These are phyloP conservation scores for Delphinapterus leucas DNA, from an alignment of 2,113 vertebrate species.

Conservation along the genomic window DNA sequence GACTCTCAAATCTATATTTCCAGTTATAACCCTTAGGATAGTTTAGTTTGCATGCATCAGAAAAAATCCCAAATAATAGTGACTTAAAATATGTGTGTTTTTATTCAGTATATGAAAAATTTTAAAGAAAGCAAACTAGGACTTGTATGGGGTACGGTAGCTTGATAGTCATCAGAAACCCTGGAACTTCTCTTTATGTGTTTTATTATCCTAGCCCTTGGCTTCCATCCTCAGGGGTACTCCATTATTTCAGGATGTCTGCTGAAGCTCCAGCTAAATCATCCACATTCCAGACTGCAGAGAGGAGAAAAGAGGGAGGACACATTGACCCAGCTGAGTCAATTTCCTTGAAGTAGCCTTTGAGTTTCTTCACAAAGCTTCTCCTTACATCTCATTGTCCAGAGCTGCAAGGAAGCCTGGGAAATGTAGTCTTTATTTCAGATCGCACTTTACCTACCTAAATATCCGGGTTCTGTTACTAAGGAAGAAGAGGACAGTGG, in stretches of 20 bases:
- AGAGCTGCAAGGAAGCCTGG: not conserved
- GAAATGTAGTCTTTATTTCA: not conserved
- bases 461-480: not conserved
- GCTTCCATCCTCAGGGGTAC: not conserved
- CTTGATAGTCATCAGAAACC: not conserved
- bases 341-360: not conserved
- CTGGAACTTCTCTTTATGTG: not conserved
- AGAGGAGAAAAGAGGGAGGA: not conserved
- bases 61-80: not conserved
- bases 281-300: not conserved
- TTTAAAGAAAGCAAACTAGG: not conserved
- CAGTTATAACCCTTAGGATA: not conserved
- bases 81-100: not conserved
- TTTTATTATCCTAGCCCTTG: not conserved
- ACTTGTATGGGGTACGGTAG: not conserved
- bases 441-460: not conserved
- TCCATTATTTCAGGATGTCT: constrained; percentile 10
- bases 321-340: not conserved
- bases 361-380: not conserved
- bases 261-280: not conserved
- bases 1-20: not conserved
- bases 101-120: not conserved
- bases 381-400: not conserved
- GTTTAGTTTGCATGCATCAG: not conserved
- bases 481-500: not conserved